Base-by-base conservation (phyloP, 2,888 invertebrate genomes). In the Neoascia interrupta region DNA sequence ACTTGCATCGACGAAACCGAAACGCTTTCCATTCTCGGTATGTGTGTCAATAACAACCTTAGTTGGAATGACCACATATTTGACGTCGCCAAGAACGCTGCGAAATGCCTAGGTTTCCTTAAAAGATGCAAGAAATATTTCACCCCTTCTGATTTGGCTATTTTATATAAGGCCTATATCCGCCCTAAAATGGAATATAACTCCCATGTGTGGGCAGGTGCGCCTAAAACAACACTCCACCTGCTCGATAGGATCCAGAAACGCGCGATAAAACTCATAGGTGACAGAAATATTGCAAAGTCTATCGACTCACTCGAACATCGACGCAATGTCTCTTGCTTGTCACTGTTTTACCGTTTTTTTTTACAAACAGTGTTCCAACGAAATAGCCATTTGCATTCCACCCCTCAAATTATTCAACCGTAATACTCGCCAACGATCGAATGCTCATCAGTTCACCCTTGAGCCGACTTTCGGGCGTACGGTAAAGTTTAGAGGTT, bases 1-100 rank as follows among this genome's bases (percentile, higher is more conserved):
- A 21, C 43, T 43, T n/a, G 43, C 11, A n/a, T 43, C 43, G 10
- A 0, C 3, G 43, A 43, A 43, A 43, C 43, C 21, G 19, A 43
- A 39, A 15, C 5, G 16, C 39, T 39, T 39, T 39, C 39, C 16
- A 39, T 39, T 10, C 39, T 39, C 1, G 15, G 15, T 39, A 39
- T 39, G 39, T n/a, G n/a, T n/a, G n/a, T n/a, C n/a, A n/a, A n/a
- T n/a, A n/a, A n/a, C n/a, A n/a, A n/a, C 1, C 43, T 43, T 43
- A 5, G 43, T 21, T 43, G 43, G 43, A 43, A 43, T n/a, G 43
- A 43, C 10, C 21, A 43, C 43, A 43, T 43, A 43, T 19, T 43
- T 5, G 21, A 19, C 1, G 21, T 21, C 21, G 43, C 43, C 43
- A 43, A 43, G 43, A 10, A 43, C 8, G 8, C 31, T 6, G 31